Conservation (phyloP, 1,140 invertebrate genomes). For the Branchinecta lynchi region DNA sequence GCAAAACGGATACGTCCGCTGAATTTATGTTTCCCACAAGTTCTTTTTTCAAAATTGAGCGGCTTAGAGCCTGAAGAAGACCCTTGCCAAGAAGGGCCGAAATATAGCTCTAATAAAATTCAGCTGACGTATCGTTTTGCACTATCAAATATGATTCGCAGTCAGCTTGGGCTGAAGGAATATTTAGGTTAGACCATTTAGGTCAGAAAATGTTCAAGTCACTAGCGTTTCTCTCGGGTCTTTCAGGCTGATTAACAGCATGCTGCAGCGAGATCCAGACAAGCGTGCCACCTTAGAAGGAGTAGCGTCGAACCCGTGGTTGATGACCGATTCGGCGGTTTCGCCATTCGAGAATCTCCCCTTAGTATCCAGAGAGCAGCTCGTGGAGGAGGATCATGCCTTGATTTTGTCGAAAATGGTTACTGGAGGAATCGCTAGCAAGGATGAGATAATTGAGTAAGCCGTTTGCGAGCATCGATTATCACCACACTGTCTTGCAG, state of each 20-base stretch:
- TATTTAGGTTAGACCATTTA: no score
- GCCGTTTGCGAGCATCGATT: conserved; percentile 25
- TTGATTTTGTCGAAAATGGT: conserved; percentile 92
- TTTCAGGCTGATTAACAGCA: conserved; percentile 65
- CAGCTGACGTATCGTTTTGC: no score
- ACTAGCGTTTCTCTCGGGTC: neutral
- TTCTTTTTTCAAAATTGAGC: no score
- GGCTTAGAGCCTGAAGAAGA: no score
- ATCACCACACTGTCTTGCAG: no score
- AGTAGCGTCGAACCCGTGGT: conserved; percentile 78
- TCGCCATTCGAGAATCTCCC: conserved; percentile 45
- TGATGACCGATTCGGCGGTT: conserved; percentile 28
- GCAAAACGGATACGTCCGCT: no score
- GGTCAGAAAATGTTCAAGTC: neutral
- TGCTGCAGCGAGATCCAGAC: conserved; percentile 83
- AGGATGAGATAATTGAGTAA: conserved; percentile 81
- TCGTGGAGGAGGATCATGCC: conserved; percentile 80
- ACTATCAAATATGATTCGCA: no score
- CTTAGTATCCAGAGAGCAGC: conserved; percentile 60
- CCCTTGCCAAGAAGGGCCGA: no score
- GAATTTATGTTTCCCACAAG: no score
- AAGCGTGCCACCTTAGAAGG: conserved; percentile 71
- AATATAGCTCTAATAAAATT: no score
- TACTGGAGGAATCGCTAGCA: conserved; percentile 78
- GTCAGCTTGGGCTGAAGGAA: no score